Evolutionary conservation across 2,888 invertebrate species (phyloP).

Genomic region (Neoascia interrupta): DNA sequence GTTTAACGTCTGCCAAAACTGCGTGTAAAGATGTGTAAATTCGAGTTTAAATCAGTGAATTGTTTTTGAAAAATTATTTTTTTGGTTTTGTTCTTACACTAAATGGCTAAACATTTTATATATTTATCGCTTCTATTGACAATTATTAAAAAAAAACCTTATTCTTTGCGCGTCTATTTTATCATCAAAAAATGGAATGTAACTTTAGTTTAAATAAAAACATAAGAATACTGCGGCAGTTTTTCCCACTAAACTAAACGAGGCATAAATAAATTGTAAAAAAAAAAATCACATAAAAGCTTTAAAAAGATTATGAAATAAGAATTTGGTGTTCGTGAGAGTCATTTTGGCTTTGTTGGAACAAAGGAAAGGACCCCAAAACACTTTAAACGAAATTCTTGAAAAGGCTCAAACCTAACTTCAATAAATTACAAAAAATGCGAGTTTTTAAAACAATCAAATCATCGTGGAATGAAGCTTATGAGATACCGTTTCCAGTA

Average conservation of each 20-base stretch:
- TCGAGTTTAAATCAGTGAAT: constrained; percentile 15
- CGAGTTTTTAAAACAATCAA: constrained; percentile 19
- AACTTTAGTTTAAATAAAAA: constrained; percentile 10
- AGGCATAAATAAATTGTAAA: constrained; percentile 8
- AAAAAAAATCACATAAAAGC: constrained; percentile 31
- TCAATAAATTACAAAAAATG: constrained; percentile 20
- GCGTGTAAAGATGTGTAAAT: constrained; percentile 9
- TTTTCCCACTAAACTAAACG: neutral
- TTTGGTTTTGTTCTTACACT: constrained; percentile 19
- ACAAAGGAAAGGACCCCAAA: too few relatives aligned
- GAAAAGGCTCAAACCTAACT: neutral
- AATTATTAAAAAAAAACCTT: constrained; percentile 5
- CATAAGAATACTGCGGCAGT: constrained; percentile 52
- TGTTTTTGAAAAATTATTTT: constrained; percentile 2
- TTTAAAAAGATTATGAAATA: neutral
- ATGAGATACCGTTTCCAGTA: constrained; percentile 33
- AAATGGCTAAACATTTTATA: constrained; percentile 54
- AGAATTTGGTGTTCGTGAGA: constrained; percentile 11
- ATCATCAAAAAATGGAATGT: neutral
- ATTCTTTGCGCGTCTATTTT: constrained; percentile 1
- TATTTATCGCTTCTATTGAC: constrained; percentile 2
- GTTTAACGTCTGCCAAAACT: constrained; percentile 3
- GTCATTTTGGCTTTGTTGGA: too few relatives aligned
- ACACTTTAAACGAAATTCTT: constrained; percentile 7
- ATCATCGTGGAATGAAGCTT: constrained; percentile 41